Evolutionary conservation across 2,113 vertebrate species (phyloP), one percentile per base, ranked within the genome.

Genomic region (Nasalis larvatus): DNA sequence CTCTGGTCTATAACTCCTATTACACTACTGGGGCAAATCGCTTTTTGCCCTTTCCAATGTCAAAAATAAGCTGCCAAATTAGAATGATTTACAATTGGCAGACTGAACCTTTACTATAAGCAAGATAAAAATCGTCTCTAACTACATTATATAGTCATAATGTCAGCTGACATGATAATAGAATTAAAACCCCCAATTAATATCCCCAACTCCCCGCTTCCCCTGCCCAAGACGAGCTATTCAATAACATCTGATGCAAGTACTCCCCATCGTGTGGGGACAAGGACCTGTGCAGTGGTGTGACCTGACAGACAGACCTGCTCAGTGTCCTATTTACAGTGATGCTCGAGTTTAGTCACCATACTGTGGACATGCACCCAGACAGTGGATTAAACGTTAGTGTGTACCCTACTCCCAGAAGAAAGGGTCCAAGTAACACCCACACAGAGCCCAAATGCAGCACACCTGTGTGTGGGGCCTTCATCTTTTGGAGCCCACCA

Each of bases 11-110:
- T 54, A 85, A 95, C 97, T 97, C 97, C 96, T 91, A 93, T 42
- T 66, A 96, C 4, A 52, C 42, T 58, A 94, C 9, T 82, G 89
- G 80, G 97, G 25, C 97, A 90, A 96, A 98, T 4, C 35, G 82
- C 71, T 91, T 97, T 96, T 94, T 97, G 93, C 96, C 98, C 86
- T 93, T 89, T 93, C 58, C 96, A 78, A 94, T 80, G 74, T 90
- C 92, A 95, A 86, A 89, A 94, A 88, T 94, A 91, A 81, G 30
- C 86, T 90, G 84, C 94, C 94, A 94, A 68, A 97, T 45, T 35
- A 98, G 97, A 98, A 97, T 97, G 97, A 98, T 93, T 97, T 89
- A 92, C 73, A 97, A 92, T 86, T 81, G 76, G 82, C 94, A 98
- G 97, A 92, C 77, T 93, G 94, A 93, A 60, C 58, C 95, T 95